phyloP scores from a whole-genome alignment of 2,888 invertebrate species.

The Pterobdella sp. region DNA sequence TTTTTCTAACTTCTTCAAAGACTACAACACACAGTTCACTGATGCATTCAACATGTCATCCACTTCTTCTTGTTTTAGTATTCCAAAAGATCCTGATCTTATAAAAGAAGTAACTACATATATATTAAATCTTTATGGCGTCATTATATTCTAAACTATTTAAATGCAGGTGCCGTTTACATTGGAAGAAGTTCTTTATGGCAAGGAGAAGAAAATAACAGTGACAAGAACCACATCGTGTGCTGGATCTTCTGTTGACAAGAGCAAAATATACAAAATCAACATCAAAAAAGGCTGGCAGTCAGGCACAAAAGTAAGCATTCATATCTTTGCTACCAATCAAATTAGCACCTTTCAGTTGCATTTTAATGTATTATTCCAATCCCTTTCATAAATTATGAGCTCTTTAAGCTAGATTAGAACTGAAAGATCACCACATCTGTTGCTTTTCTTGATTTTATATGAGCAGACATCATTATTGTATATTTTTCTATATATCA shows the following conservation, averaged over 20 bases:
- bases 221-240: conserved; percentile 68
- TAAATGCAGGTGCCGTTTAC: conserved; percentile 20
- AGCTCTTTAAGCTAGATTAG: too few species aligned
- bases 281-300: conserved; percentile 97
- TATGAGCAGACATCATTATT: too few species aligned
- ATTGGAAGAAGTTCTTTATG: conserved; percentile 83
- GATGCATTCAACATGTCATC: conserved; percentile 86
- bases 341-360: too few species aligned
- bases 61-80: neutral
- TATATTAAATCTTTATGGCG: neutral
- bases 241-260: conserved; percentile 68
- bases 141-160: neutral
- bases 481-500: too few species aligned
- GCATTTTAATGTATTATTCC: too few species aligned
- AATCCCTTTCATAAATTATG: too few species aligned
- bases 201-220: conserved; percentile 96
- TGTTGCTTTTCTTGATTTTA: too few species aligned
- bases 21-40: conserved; percentile 73
- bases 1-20: too few species aligned
- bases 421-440: too few species aligned
- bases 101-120: neutral
- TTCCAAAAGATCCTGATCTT: neutral
- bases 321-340: too few species aligned
- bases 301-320: conserved; percentile 84
- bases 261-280: conserved; percentile 84